A percentile compares a stretch with the other conserved stretches of the same genome.
phyloP scores from a whole-genome alignment of 2,888 invertebrate species.

The Reticulitermes lucifugus region DNA sequence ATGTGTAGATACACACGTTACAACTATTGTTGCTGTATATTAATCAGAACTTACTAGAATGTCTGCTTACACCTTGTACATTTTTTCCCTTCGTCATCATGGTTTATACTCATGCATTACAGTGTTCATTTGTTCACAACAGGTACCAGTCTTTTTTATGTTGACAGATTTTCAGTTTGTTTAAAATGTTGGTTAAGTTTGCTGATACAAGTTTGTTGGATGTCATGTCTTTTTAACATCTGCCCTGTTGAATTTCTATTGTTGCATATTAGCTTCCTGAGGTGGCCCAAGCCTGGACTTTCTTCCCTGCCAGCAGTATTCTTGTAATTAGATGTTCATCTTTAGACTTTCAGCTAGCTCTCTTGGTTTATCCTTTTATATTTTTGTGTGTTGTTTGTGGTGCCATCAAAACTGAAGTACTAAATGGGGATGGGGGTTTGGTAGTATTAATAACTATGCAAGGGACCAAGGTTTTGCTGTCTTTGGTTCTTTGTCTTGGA shows the following conservation, averaged over 20 bases:
- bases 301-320: constrained; percentile 13
- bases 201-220: neutral
- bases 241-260: neutral
- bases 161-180: neutral
- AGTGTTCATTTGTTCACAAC: neutral
- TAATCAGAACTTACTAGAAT: too few species aligned
- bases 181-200: neutral
- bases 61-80: too few species aligned
- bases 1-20: too few species aligned
- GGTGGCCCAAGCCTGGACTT: constrained; percentile 22
- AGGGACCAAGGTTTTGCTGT: neutral
- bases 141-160: neutral
- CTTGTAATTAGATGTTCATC: constrained; percentile 27
- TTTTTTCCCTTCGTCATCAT: too few species aligned
- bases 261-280: constrained; percentile 33
- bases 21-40: too few species aligned
- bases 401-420: constrained; percentile 32
- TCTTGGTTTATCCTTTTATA: constrained; percentile 23
- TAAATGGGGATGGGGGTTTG: neutral
- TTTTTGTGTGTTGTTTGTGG: constrained; percentile 37
- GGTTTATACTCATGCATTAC: too few species aligned
- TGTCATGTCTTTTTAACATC: neutral
- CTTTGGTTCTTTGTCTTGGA: neutral
- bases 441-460: neutral
- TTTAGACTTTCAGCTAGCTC: constrained; percentile 38